phyloP scores from a whole-genome alignment of 2,797 vertebrate species.

The Enteromius anoplus region DNA sequence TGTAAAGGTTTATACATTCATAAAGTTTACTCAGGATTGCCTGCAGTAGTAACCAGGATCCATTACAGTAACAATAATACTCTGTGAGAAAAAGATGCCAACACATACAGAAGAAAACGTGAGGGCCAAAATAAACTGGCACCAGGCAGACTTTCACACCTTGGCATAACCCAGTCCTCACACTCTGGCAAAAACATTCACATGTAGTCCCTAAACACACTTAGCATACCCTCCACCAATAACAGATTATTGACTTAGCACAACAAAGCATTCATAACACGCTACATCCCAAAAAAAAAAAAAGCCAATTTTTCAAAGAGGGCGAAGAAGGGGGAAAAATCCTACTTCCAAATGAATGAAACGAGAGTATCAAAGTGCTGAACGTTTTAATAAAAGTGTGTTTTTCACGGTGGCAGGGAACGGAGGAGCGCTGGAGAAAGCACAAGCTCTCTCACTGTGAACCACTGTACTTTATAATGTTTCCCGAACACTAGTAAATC shows the following conservation, averaged over 20 bases:
- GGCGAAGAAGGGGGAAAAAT: constrained; percentile 33
- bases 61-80: constrained; percentile 67
- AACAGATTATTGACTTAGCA: constrained; percentile 55
- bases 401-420: constrained; percentile 59
- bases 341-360: constrained; percentile 42
- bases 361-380: constrained; percentile 50
- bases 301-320: neutral
- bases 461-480: constrained; percentile 73
- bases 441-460: constrained; percentile 71
- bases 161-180: constrained; percentile 67
- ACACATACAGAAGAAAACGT: constrained; percentile 55
- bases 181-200: constrained; percentile 63
- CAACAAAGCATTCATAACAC: constrained; percentile 53
- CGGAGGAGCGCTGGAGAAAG: constrained; percentile 59
- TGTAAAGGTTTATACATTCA: constrained; percentile 66
- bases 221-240: constrained; percentile 60
- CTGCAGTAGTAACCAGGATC: constrained; percentile 58
- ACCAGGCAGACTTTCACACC: constrained; percentile 70
- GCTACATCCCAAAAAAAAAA: neutral
- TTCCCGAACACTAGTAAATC: constrained; percentile 77
- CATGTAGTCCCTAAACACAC: constrained; percentile 63
- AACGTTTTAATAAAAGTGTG: constrained; percentile 55
- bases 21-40: constrained; percentile 62
- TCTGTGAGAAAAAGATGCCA: constrained; percentile 58
- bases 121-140: constrained; percentile 72